phyloP scores from a whole-genome alignment of 2,888 invertebrate genomes.

The Loripinus fragilis region DNA sequence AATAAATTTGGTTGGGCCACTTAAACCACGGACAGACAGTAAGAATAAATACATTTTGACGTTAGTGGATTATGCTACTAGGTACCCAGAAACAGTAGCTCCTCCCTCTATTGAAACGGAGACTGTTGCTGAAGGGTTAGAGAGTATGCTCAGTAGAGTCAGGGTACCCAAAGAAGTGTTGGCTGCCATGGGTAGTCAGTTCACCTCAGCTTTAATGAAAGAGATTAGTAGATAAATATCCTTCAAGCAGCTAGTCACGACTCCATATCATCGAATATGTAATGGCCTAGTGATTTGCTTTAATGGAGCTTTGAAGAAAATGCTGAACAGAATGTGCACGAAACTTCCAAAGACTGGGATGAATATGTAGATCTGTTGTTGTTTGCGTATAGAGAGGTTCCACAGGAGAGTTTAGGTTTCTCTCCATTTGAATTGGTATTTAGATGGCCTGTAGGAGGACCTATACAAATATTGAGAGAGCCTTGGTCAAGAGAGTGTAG shows the following conservation, averaged over 20 bases:
- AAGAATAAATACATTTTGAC: slow-evolving; percentile 46
- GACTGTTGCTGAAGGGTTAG: neutral
- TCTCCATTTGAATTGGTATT: slow-evolving; percentile 53
- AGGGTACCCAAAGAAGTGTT: neutral
- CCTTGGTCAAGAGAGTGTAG: slow-evolving; percentile 22
- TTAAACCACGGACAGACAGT: slow-evolving; percentile 27
- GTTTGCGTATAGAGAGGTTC: slow-evolving; percentile 51
- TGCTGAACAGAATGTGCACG: slow-evolving; percentile 32
- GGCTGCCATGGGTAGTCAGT: neutral
- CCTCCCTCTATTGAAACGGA: neutral
- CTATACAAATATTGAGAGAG: slow-evolving; percentile 50
- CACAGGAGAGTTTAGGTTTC: slow-evolving; percentile 47
- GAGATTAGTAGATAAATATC: slow-evolving; percentile 2
- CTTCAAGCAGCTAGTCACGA: neutral
- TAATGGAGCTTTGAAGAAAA: slow-evolving; percentile 49
- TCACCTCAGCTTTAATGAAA: neutral
- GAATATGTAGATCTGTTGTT: slow-evolving; percentile 36
- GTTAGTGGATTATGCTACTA: slow-evolving; percentile 46
- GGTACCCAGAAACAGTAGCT: slow-evolving; percentile 1
- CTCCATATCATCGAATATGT: neutral
- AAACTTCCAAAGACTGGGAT: slow-evolving; percentile 49
- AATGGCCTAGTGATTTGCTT: slow-evolving; percentile 46
- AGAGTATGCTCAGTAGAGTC: neutral
- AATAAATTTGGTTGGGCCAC: slow-evolving; percentile 50
- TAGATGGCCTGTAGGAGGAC: slow-evolving; percentile 49